A percentile compares a stretch with the other conserved stretches of the same genome.
phyloP scores from a whole-genome alignment of 2,797 vertebrate species.

The Sebastes oblongus region DNA sequence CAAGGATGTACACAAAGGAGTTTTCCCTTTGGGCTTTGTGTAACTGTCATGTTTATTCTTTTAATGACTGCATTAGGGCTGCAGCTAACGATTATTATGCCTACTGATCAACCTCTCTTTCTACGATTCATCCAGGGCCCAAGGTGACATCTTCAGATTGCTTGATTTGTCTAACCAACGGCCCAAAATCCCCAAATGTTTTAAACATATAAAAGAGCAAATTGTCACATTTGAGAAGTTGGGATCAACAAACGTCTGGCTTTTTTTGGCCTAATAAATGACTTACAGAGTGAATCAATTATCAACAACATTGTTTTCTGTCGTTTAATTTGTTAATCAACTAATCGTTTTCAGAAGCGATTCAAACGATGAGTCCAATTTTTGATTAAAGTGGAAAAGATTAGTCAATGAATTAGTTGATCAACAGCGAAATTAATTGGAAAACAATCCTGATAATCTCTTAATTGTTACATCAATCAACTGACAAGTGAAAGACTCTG shows the following conservation, averaged over 20 bases:
- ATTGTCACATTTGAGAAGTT: not conserved
- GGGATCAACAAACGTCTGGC: not conserved
- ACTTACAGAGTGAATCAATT: not conserved
- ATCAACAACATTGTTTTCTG: not conserved
- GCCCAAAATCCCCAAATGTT: not conserved
- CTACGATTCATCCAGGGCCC: not conserved
- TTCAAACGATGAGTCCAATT: not conserved
- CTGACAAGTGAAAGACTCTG: not conserved
- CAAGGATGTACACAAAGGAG: not conserved
- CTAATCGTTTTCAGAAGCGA: not conserved
- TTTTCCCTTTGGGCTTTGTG: constrained; percentile 11
- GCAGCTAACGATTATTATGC: not conserved
- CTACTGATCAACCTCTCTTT: not conserved
- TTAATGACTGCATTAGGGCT: not conserved
- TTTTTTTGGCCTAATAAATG: not conserved
- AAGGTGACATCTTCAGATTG: not conserved
- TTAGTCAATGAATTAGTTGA: not conserved
- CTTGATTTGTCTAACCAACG: not conserved
- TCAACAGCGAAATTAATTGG: not conserved
- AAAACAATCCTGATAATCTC: not conserved
- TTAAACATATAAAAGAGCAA: not conserved
- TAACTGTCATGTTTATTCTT: constrained; percentile 2
- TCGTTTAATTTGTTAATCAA: not conserved
- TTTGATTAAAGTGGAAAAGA: not conserved
- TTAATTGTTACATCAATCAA: not conserved